Percentiles rank a stretch among this genome's conserved stretches.
Evolutionary conservation across 2,888 invertebrate species (phyloP).

Genomic region (Hydrotaea cyrtoneurina): DNA sequence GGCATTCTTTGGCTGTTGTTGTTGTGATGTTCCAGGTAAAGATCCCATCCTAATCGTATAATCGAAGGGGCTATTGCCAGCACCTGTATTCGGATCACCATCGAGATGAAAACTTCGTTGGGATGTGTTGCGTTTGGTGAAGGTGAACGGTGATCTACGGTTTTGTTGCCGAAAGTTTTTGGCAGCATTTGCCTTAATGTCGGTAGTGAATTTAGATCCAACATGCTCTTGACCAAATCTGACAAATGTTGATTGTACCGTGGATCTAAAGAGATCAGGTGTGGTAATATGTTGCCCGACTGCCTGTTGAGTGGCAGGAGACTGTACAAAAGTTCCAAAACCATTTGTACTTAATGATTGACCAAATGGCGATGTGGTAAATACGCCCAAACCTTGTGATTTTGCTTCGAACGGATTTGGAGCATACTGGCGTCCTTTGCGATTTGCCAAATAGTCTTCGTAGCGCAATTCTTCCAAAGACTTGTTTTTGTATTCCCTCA

Average conservation of each 20-base stretch:
- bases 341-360: conserved; percentile 68
- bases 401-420: too few species aligned
- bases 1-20: conserved; percentile 78
- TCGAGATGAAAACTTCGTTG: conserved; percentile 75
- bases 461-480: conserved; percentile 96
- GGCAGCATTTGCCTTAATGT: conserved; percentile 78
- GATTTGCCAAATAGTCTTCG: conserved; percentile 95
- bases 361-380: conserved; percentile 74
- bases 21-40: conserved; percentile 72
- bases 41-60: conserved; percentile 65
- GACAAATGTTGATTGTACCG: conserved; percentile 79
- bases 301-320: conserved; percentile 76
- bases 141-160: conserved; percentile 78
- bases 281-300: neutral
- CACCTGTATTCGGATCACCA: conserved; percentile 58
- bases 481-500: conserved; percentile 98
- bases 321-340: conserved; percentile 78
- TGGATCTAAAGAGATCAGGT: conserved; percentile 82
- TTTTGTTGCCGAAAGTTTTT: conserved; percentile 64
- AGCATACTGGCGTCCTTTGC: conserved; percentile 88
- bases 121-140: conserved; percentile 80
- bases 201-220: conserved; percentile 76
- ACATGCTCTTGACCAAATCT: conserved; percentile 83
- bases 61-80: conserved; percentile 74
- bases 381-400: conserved; percentile 68